Base-by-base conservation (phyloP, 2,113 vertebrate species). In the Pica pica region DNA sequence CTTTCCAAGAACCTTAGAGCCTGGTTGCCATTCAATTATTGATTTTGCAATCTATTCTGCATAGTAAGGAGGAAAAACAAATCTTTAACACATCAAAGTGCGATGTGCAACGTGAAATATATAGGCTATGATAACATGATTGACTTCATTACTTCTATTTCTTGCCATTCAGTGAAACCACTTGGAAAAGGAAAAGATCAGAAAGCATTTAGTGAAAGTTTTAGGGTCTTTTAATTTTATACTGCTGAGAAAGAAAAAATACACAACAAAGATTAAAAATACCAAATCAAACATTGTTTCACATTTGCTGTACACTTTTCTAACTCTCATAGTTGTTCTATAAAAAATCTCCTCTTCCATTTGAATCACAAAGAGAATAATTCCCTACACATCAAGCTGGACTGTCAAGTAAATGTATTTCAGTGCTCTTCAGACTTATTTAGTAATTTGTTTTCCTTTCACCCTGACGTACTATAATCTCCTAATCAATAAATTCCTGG, bases 351-450 rank as follows among this genome's bases (percentile, higher is more conserved):
- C 63, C 44, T 88, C 85, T 95, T 94, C 95, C 86, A 91, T 95
- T 94, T 92, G 83, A 96, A 95, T 97, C 67, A 97, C 67, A 91
- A 96, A 97, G 37, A 23, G 64, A 95, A 83, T 83, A 94, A 97
- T 98, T 95, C 91, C 84, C 85, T 89, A 91, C 77, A 86, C 81
- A 92, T 95, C 96, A 96, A 56, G 81, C 83, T 97, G 75, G 86
- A 77, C 74, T 84, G 89, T 78, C 90, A 97, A 91, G 77, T 59
- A 94, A 96, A 55, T 80, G 80, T 46, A 92, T 96, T 96, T 94
- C 85, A 89, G 71, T 70, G 35, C 7, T 59, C 42, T 70, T 83
- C 90, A 92, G 78, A 56, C 55, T 82, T 80, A 49, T 60, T 94
- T 47, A 95, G 84, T 86, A 35, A 81, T 90, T 82, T 89, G 55